Conservation (phyloP, 2,888 invertebrate species). For the Cryptosula pallasiana region DNA sequence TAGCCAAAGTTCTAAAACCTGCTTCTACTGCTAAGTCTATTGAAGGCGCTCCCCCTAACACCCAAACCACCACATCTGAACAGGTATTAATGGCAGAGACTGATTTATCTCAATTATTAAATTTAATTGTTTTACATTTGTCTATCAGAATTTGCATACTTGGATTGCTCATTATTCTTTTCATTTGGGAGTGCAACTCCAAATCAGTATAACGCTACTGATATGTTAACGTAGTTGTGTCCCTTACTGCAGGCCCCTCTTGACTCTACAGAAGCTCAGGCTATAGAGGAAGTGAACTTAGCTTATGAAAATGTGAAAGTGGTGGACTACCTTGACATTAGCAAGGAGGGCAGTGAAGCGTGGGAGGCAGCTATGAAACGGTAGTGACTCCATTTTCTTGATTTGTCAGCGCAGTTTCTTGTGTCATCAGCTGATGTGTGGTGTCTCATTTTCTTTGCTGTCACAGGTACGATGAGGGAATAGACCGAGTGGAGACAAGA, state of each 20-base stretch:
- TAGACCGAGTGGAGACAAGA: conserved; percentile 94
- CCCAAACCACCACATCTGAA: conserved; percentile 15
- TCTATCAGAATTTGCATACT: too few relatives aligned
- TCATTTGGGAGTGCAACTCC: too few relatives aligned
- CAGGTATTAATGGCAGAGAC: too few relatives aligned
- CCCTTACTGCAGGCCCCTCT: conserved; percentile 23
- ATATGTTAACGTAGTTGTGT: too few relatives aligned
- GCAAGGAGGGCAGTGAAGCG: conserved; percentile 89
- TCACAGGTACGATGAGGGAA: conserved; percentile 81
- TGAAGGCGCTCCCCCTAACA: conserved; percentile 36
- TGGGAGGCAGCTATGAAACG: conserved; percentile 97
- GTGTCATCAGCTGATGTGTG: too few relatives aligned
- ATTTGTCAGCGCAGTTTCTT: too few relatives aligned
- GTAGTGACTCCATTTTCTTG: too few relatives aligned
- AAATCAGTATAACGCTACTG: too few relatives aligned
- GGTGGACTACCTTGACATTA: conserved; percentile 94
- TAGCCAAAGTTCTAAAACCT: conserved; percentile 80
- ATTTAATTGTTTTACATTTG: too few relatives aligned
- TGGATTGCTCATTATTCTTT: too few relatives aligned
- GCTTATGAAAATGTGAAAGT: conserved; percentile 98
- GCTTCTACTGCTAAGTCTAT: conserved; percentile 55
- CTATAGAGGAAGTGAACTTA: conserved; percentile 63
- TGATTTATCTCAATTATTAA: too few relatives aligned
- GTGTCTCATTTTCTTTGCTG: too few relatives aligned
- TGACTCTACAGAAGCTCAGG: conserved; percentile 21